These are phyloP conservation scores for Exaiptasia diaphana DNA, from an alignment of 64 coral and sea anemone genomes.

Conservation along the genomic window DNA sequence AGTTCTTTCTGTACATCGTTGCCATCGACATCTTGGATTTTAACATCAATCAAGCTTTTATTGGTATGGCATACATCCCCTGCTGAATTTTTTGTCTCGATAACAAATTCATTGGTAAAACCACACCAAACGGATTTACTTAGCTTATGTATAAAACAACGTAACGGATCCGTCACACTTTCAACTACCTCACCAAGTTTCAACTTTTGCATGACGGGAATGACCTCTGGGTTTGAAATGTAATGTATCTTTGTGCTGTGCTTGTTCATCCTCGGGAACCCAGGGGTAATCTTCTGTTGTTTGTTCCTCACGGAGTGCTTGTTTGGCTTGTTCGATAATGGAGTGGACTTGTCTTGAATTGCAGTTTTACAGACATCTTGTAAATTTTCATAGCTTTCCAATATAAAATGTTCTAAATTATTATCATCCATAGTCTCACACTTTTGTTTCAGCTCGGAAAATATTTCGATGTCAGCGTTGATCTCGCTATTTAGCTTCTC, in stretches of 20 bases:
- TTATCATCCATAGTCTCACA: not conserved
- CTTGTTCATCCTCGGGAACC: no score
- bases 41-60: not conserved
- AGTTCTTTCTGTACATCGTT: not conserved
- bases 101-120: not conserved
- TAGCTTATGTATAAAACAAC: not conserved
- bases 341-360: not conserved
- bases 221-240: not conserved
- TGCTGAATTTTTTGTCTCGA: slow-evolving; percentile 6
- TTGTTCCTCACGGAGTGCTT: no score
- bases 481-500: not conserved
- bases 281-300: no score
- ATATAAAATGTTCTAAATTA: not conserved
- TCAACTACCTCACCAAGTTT: not conserved
- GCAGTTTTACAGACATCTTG: not conserved
- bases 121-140: not conserved
- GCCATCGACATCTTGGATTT: not conserved
- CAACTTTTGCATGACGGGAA: not conserved
- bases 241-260: not conserved
- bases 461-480: not conserved
- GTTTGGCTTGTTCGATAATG: not conserved
- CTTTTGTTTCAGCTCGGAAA: not conserved
- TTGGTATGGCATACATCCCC: not conserved
- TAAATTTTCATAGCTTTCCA: not conserved
- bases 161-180: not conserved